Base-by-base conservation (phyloP, 2,888 invertebrate species). In the Panopea generosa region DNA sequence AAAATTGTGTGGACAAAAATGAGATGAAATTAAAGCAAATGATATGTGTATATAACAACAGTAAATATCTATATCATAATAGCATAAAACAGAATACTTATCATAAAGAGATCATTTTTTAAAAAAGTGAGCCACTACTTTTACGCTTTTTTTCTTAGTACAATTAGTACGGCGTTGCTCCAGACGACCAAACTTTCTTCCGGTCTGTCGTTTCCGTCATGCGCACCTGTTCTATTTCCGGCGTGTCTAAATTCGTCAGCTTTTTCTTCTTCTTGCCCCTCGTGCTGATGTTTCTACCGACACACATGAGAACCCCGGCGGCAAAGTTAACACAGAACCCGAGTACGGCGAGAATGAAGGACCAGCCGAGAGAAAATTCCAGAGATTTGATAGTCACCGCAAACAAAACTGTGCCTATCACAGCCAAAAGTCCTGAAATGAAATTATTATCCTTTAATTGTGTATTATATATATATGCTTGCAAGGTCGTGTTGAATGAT, bases 231-330 rank as follows among this genome's bases (percentile, higher is more conserved):
- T 77, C 77, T 11, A 77, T 57, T 2, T 52, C 53, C 38, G 49
- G 47, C 1, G 6, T 45, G 1, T 53, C 7, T 3, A 27, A 24
- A 20, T 20, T 43, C 27, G 67, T 59, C 49, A 55, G 69, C 49
- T 68, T 62, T 24, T 33, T 26, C 9, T 55, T 43, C 20, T 67
- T 61, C 43, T 33, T 52, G 16, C n/a, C n/a, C n/a, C n/a, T n/a
- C n/a, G 68, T 69, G 62, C 76, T 80, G 43, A 80, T 69, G 50
- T 80, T 80, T 26, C 80, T 56, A 18, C 80, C 80, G 40, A 80
- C 80, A 47, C 80, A 80, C 80, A 80, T 80, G 16, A 80, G 69
- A 6, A 80, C 67, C 14, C 80, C 80, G 18, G 80, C 80, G 18
- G 80, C 72, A 14, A 80, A 26, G 69, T 76, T 69, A 9, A 80